Evolutionary conservation across 2,797 vertebrate species (phyloP), one percentile per base, ranked within the genome.

Genomic region (Hoplostethus mediterraneus): DNA sequence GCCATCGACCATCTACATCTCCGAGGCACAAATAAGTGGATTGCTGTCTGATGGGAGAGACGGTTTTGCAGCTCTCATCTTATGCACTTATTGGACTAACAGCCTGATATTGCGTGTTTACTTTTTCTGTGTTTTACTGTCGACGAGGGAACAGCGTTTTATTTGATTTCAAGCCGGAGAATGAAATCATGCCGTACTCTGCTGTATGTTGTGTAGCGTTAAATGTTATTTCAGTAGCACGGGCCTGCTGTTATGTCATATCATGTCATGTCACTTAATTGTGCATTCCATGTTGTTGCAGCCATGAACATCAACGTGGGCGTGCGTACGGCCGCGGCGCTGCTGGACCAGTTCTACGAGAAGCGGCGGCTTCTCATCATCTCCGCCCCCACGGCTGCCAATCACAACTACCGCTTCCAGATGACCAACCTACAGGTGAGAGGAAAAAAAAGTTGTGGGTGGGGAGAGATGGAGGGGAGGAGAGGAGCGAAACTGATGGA

Each of bases 261-360:
- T 56, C 51, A 42, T 36, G 16, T 49, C 48, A n/a, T 28, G 5
- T 78, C 61, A 17, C 69, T 59, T 74, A 45, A 68, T 75, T 82
- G 62, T 70, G 11, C 53, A 48, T 83, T 79, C 54, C 28, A 55
- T 88, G 66, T 81, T 72, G 16, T 77, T 67, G 7, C 89, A 99
- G 98, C 97, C 68, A 98, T 99, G 97, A 98, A 96, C 88, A 95
- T 99, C 83, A 98, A 98, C 75, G 96, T 97, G 81, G 96, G 95
- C 0, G 96, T 99, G 76, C 95, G 96, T 63, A 93, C 96, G 2
- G 97, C 97, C 48, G 96, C 97, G 2, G 96, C 95, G 1, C 95
- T 99, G 72, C 91, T 99, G 87, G 98, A 99, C 87, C 98, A 99
- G 48, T 99, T 99, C 94, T 99, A 99, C 75, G 98, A 99, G 94